Base-by-base conservation (phyloP, 2,888 invertebrate species). In the Pristionchus fissidentatus region DNA sequence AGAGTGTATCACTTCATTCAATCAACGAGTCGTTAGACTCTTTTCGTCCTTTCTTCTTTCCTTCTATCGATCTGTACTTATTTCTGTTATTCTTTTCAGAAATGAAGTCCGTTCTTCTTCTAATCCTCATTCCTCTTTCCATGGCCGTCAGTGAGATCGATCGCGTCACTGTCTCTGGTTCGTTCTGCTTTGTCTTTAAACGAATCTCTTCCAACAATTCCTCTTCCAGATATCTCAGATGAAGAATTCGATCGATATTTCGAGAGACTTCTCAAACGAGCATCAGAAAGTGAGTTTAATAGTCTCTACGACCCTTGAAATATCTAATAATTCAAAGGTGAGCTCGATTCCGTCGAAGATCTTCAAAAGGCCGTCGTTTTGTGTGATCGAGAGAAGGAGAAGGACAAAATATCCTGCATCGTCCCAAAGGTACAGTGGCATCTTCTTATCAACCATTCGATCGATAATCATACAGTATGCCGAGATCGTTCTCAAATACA, bases 381-480 rank as follows among this genome's bases (percentile, higher is more conserved):
- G 66, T 66, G 66, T 38, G 19, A n/a, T n/a, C n/a, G n/a, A n/a
- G n/a, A 5, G 0, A 66, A 66, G n/a, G 66, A 66, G 10, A 66
- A 66, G 13, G 66, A 66, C 22, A 19, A 66, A 41, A 66, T 66
- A 3, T 66, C 66, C 19, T 66, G 66, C 38, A 66, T 66, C 66
- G 66, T 66, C 7, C 66, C 66, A 22, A 41, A 66, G 38, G 66
- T 15, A 55, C 10, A 55, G 8, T 55, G 1, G 29, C 29, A 1
- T 26, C 57, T 2, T 0, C 29, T 26, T n/a, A 57, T 57, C 29
- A 22, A 29, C 41, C n/a, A 22, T 26, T 10, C 57, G 2, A 41
- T 38, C n/a, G n/a, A n/a, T n/a, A n/a, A n/a, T n/a, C n/a, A n/a
- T 66, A 0, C 66, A 66, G 66, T 66, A 66, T 38, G 66, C 66